A percentile compares a stretch with the other conserved stretches of the same genome.
phyloP scores from a whole-genome alignment of 2,113 vertebrate genomes.

The Dicentrarchus labrax region DNA sequence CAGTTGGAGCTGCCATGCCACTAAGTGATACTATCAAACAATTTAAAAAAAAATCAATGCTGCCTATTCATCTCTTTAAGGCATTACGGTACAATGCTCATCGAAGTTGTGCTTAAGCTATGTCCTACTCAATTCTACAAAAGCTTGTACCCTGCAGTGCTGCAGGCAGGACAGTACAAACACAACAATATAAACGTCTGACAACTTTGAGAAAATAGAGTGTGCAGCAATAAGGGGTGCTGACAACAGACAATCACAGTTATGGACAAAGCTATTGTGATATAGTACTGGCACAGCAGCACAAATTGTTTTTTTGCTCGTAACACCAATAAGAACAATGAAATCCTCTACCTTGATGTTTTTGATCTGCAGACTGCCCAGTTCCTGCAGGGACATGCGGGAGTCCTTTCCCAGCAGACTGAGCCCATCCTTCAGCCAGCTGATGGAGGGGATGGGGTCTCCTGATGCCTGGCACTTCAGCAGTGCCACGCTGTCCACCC shows the following conservation, averaged over 20 bases:
- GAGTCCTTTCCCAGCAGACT: constrained; percentile 94
- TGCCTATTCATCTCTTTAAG: constrained; percentile 77
- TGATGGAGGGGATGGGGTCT: constrained; percentile 94
- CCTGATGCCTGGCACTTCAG: constrained; percentile 97
- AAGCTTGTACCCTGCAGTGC: constrained; percentile 12
- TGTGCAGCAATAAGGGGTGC: background rate
- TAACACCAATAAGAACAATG: background rate
- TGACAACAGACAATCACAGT: background rate
- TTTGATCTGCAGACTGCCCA: constrained; percentile 96
- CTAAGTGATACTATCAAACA: constrained; percentile 83
- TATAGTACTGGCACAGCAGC: background rate
- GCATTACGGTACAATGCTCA: constrained; percentile 62
- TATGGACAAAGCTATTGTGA: background rate
- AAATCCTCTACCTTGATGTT: constrained; percentile 87
- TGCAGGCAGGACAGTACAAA: background rate
- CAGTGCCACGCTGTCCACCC: constrained; percentile 92
- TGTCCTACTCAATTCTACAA: constrained; percentile 54
- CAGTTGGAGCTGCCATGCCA: constrained; percentile 59
- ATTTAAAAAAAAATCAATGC: constrained; percentile 81
- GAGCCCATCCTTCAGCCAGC: constrained; percentile 97
- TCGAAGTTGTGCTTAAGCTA: constrained; percentile 61
- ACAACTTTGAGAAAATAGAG: background rate
- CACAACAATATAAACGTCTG: background rate
- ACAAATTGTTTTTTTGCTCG: background rate
- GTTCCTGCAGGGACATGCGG: constrained; percentile 92